Base-by-base conservation (phyloP, 2,113 vertebrate species). In the Coregonus clupeaformis region DNA sequence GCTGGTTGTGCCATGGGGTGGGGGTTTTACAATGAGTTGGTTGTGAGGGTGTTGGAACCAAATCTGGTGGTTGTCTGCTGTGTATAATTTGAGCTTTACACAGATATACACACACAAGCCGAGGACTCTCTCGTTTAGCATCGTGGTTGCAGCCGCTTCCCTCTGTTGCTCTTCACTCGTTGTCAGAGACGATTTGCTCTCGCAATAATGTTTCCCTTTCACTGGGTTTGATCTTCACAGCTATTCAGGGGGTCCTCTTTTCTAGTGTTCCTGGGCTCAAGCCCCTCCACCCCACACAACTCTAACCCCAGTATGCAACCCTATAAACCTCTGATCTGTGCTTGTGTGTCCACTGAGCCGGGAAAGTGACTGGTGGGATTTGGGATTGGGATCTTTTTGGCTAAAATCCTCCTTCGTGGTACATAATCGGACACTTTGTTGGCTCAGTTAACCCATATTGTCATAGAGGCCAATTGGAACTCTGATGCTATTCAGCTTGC, bases 171-270 rank as follows among this genome's bases (percentile, higher is more conserved):
- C 84, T 84, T 69, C 36, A 71, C 82, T 89, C n/a, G 74, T 86
- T 88, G 90, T 90, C 89, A 80, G 86, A 87, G 78, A 64, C 82
- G 77, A 83, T 89, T 88, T 87, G 84, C 87, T 87, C 82, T 86
- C 65, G 20, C 73, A 76, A 85, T 88, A 90, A 80, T 88, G 84
- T 81, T 68, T 88, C 84, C 82, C 77, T 85, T 89, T 91, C 78
- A 84, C 71, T 25, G 62, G 80, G 86, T 88, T 83, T 90, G 85
- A 91, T 90, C 86, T 88, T 73, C 84, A 69, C 85, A 84, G 84
- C 82, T 73, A 83, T 89, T 80, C 72, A 82, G 75, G 68, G 20
- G 75, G 66, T 80, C 70, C 77, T 80, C 77, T 85, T 85, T 85
- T 84, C 68, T 75, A 71, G 74, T 72, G 80, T 75, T 82, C 72